Evolutionary conservation across 2,797 vertebrate genomes (phyloP), one percentile per base, ranked within the genome.

Genomic region (Mormyrops boulengeri): DNA sequence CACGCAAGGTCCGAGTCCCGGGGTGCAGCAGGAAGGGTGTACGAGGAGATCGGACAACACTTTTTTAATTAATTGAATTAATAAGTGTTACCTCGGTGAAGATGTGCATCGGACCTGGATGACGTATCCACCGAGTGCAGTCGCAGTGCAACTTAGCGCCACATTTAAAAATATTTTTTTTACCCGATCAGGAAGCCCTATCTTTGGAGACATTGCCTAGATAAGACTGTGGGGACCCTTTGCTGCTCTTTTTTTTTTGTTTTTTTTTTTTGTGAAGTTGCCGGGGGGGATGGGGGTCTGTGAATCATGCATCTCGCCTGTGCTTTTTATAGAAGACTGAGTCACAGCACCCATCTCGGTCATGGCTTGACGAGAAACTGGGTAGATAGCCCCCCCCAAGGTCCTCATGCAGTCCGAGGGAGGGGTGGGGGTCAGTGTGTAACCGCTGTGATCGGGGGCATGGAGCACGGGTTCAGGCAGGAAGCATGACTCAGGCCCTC

Each of bases 401-500:
- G 62, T 30, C 62, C 62, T 66, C 62, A 26, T 30, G 9, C 62
- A 66, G 62, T 62, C 60, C 6, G 60, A 3, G 14, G 52, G 53
- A 4, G 55, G 60, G 60, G 57, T 30, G 26, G 2, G 60, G 22
- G 60, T 66, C 9, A 12, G 34, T 77, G 69, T 41, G 69, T 77
- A 11, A 77, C 69, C 34, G 12, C 69, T 7, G 14, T 1, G 6
- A 4, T 77, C 4, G 69, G 34, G 85, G 12, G 7, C 9, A 11
- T 1, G 2, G 47, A 41, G 53, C 2, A 11, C 55, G 11, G 55
- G 38, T 62, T 41, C 34, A 4, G 55, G 55, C 53, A 30, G 53
- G 62, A 47, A 88, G 95, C 93, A 93, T 95, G 94, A 95, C 93
- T 96, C 94, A 95, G 93, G 93, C 92, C 93, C 95, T 95, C 94